These are phyloP conservation scores for Micronisus gabar DNA, from an alignment of 2,113 vertebrate genomes.

Conservation along the genomic window DNA sequence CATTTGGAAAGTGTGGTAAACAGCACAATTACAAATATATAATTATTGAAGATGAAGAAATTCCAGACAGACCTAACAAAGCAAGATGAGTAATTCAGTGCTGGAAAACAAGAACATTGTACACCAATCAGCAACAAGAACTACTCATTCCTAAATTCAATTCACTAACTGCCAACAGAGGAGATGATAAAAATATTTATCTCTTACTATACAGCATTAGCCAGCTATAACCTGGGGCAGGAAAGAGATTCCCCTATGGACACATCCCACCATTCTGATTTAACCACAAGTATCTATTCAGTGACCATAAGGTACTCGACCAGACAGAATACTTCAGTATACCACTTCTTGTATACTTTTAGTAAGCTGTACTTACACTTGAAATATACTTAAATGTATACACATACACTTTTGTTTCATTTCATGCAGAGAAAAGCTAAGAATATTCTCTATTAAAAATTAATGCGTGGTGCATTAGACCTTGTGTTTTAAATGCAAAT, in stretches of 20 bases:
- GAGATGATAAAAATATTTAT: background rate
- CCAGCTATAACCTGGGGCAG: background rate
- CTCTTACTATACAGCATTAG: background rate
- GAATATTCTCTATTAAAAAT: background rate
- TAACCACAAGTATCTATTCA: background rate
- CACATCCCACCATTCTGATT: background rate
- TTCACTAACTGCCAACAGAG: conserved; percentile 1
- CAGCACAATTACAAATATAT: background rate
- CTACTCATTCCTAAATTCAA: conserved; percentile 7
- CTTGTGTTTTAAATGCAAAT: background rate
- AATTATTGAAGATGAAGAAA: background rate
- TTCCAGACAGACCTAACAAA: background rate
- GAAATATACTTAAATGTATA: background rate
- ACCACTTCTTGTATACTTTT: background rate
- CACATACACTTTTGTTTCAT: fast-evolving
- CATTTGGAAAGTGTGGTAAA: background rate
- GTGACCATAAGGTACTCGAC: background rate
- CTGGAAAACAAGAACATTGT: background rate
- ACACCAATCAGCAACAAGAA: background rate
- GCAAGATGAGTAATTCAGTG: conserved; percentile 8
- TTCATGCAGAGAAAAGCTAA: background rate
- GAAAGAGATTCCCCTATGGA: background rate
- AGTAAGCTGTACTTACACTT: background rate
- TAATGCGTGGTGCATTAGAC: background rate
- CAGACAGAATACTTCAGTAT: background rate